Evolutionary conservation across 2,113 vertebrate genomes (phyloP).

Genomic region (Hippoglossus stenolepis): DNA sequence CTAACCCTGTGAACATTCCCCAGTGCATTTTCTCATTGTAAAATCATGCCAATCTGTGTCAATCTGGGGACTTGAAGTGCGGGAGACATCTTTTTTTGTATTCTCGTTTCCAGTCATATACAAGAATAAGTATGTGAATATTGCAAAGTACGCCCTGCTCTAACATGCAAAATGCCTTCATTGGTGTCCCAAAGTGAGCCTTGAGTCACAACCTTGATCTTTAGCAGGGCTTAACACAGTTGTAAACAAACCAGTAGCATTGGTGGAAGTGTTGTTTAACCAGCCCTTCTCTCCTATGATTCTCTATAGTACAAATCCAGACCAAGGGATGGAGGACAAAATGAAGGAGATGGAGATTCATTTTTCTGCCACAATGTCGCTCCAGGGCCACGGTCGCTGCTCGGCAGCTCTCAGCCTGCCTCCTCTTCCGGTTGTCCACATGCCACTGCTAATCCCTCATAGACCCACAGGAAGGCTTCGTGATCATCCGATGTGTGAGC

Average conservation of each 20-base stretch:
- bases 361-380: not conserved
- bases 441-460: conserved; percentile 56
- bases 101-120: not conserved
- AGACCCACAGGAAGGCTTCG: conserved; percentile 54
- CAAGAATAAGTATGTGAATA: not conserved
- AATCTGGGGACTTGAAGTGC: conserved; percentile 37
- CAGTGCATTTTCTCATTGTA: conserved; percentile 43
- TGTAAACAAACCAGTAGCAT: not conserved
- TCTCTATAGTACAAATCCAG: not conserved
- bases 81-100: conserved; percentile 16
- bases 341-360: not conserved
- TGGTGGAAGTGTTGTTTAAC: not conserved
- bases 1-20: conserved; percentile 44
- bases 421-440: conserved; percentile 51
- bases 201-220: not conserved
- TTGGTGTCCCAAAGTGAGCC: not conserved
- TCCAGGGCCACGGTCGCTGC: conserved; percentile 25
- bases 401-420: conserved; percentile 40
- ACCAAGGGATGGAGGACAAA: not conserved
- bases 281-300: not conserved
- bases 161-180: conserved; percentile 8
- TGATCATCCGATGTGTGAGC: conserved; percentile 54
- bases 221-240: not conserved
- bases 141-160: conserved; percentile 2
- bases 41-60: conserved; percentile 51